Percentiles rank a stretch among this genome's conserved stretches.
Conservation (phyloP, 2,888 invertebrate species). For the Eretmocerus hayati region DNA sequence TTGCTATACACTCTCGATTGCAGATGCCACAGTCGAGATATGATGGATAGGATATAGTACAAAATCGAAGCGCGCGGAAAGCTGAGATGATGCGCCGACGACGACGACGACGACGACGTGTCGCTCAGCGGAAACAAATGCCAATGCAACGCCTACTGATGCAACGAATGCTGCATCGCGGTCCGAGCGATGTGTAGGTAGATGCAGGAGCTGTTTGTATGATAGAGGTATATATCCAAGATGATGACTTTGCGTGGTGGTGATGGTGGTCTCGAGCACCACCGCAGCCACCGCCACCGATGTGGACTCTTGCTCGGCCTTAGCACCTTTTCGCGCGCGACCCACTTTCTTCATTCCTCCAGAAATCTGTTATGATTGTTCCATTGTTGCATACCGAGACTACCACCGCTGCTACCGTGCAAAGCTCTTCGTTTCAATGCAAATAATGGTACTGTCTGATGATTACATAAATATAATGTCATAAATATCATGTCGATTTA, state of each 20-base stretch:
- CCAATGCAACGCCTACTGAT: background rate
- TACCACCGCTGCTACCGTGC: no score
- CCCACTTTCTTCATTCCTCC: constrained; percentile 14
- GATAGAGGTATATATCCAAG: no score
- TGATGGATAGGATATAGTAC: background rate
- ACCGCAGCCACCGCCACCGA: background rate
- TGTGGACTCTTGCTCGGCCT: constrained; percentile 4
- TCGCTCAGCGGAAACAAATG: constrained; percentile 7
- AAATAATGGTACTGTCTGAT: no score
- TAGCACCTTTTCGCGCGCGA: constrained; percentile 3
- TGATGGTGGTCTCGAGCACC: background rate
- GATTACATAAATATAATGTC: no score
- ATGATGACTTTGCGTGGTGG: background rate
- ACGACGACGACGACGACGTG: background rate
- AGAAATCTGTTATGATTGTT: constrained; percentile 2
- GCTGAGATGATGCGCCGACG: no score
- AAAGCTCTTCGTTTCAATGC: no score
- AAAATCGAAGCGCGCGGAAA: no score
- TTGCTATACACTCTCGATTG: background rate
- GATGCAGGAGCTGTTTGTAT: no score
- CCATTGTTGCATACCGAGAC: background rate
- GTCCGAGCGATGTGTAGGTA: no score
- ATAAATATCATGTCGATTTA: no score
- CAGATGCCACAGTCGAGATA: background rate
- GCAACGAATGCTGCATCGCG: background rate